Conservation (phyloP, 2,888 invertebrate species). For the Cryptus viduatorius region DNA sequence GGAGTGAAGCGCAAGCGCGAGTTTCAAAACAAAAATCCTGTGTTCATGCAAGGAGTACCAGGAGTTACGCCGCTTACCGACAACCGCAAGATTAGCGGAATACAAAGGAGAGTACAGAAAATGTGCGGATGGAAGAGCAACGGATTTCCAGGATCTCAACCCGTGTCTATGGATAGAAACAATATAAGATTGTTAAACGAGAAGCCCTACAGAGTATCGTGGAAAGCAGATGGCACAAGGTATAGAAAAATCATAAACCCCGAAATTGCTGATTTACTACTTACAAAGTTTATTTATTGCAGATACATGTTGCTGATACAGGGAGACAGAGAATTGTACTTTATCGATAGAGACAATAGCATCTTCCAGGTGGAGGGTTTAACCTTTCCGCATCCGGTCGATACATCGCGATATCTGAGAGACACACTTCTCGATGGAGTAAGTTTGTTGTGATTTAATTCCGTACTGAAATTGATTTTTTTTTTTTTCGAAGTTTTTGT, state of each 20-base stretch:
- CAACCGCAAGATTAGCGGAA: constrained; percentile 86
- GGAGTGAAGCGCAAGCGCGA: constrained; percentile 86
- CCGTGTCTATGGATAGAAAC: constrained; percentile 96
- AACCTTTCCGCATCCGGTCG: constrained; percentile 92
- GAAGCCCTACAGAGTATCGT: constrained; percentile 97
- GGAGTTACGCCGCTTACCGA: constrained; percentile 91
- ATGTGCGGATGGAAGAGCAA: constrained; percentile 92
- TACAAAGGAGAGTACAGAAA: constrained; percentile 91
- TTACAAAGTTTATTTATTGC: neutral
- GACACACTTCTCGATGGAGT: constrained; percentile 97
- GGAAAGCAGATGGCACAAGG: constrained; percentile 99
- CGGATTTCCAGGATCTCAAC: constrained; percentile 98
- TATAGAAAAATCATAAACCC: constrained; percentile 79
- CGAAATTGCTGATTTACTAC: neutral
- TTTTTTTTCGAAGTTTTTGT: no score
- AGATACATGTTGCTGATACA: constrained; percentile 99
- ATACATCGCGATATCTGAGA: constrained; percentile 89
- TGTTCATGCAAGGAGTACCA: constrained; percentile 95
- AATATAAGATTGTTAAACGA: constrained; percentile 92
- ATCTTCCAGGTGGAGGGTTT: constrained; percentile 94
- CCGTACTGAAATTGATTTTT: no score
- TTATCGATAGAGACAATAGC: constrained; percentile 97
- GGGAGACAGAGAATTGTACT: constrained; percentile 93
- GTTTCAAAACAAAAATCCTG: constrained; percentile 87
- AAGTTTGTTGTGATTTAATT: constrained; percentile 81